Conservation (phyloP, 2,113 vertebrate genomes). For the Okapia johnstoni region DNA sequence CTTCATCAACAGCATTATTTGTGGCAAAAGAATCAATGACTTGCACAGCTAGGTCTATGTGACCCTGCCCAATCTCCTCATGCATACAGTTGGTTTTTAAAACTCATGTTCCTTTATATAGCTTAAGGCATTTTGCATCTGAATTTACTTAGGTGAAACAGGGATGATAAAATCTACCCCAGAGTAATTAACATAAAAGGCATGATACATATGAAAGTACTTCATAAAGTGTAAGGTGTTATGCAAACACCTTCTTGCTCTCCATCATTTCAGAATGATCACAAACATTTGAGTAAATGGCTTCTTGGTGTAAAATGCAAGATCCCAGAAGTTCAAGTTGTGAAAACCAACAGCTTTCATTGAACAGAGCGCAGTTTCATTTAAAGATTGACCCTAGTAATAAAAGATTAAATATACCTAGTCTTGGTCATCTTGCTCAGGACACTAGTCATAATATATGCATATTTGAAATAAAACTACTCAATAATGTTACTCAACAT, state of each 20-base stretch:
- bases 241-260: not conserved
- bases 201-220: not conserved
- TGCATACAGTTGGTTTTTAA: not conserved
- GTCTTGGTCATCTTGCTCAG: not conserved
- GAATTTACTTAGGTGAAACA: not conserved
- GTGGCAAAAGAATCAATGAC: not conserved
- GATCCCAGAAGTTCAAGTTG: not conserved
- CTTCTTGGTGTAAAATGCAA: not conserved
- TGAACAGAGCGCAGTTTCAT: not conserved
- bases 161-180: not conserved
- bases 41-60: not conserved
- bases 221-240: not conserved
- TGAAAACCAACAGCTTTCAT: not conserved
- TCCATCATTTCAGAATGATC: not conserved
- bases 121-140: not conserved
- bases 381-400: not conserved
- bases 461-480: not conserved
- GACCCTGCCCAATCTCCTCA: not conserved
- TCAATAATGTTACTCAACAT: not conserved
- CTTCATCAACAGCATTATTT: not conserved
- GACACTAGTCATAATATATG: not conserved
- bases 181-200: not conserved
- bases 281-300: not conserved
- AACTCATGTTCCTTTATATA: not conserved
- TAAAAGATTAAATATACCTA: not conserved